Evolutionary conservation across 1,140 invertebrate species (phyloP), one percentile per base, ranked within the genome.

Genomic region (Rhizoglyphus robini): DNA sequence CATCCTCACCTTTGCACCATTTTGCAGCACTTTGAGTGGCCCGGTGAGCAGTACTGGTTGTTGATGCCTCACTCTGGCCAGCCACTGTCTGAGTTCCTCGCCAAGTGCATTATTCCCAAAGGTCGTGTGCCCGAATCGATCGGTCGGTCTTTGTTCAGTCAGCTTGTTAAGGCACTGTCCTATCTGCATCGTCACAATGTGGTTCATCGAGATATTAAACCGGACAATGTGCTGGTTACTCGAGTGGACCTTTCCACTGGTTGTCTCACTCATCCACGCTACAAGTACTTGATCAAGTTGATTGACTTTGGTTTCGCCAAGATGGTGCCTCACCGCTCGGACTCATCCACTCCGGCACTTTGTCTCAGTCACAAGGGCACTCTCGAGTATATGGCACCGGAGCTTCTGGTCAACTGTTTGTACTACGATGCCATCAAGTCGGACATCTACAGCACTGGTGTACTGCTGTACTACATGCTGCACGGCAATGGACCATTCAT

Each of bases 241-340:
- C n/a, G 27, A 11, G 5, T 8, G 5, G 5, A 54, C 20, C n/a
- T n/a, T n/a, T n/a, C n/a, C n/a, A n/a, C n/a, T n/a, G n/a, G n/a
- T n/a, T n/a, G n/a, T n/a, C n/a, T n/a, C n/a, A n/a, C n/a, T n/a
- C n/a, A 54, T n/a, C n/a, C 5, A 11, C 38, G 38, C 8, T 13
- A 54, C 20, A 8, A 5, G 58, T 15, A 60, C 23, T 5, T 11
- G 11, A 41, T 38, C 38, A 65, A 51, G 3, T 31, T 61, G 15
- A 60, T 60, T 31, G 62, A 64, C 27, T 64, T 64, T 60, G 62
- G 62, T 31, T 64, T 64, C 31, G 1, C 62, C 20, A n/a, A n/a
- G 13, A 13, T 64, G 23, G 25, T 61, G 3, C n/a, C 34, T n/a
- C 27, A 58, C 15, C 54, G n/a, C 3, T 2, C 2, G 2, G n/a